Conservation (phyloP, 2,113 vertebrate genomes). For the Megatriorchis doriae region DNA sequence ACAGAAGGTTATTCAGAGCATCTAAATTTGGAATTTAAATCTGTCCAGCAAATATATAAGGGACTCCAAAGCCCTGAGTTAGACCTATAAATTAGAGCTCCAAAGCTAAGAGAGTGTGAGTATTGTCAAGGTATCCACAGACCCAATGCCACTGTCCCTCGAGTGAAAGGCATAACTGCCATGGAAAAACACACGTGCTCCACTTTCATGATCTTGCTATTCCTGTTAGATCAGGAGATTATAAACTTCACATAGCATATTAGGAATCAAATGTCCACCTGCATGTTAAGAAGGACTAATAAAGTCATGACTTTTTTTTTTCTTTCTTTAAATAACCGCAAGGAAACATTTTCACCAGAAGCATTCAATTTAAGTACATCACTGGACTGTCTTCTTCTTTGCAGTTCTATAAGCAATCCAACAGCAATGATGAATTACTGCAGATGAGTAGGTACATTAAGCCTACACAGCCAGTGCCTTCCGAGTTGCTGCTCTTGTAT, state of each 20-base stretch:
- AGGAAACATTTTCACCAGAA: not conserved
- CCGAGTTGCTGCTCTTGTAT: constrained; percentile 1
- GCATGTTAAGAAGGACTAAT: not conserved
- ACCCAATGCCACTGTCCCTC: not conserved
- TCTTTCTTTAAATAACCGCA: not conserved
- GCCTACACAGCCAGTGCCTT: not conserved
- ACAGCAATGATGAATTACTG: constrained; percentile 19
- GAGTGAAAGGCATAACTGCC: not conserved
- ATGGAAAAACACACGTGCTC: not conserved
- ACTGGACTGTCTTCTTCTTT: not conserved
- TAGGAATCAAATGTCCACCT: not conserved
- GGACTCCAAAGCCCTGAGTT: not conserved
- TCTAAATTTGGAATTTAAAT: not conserved
- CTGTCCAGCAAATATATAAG: not conserved
- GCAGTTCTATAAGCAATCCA: not conserved
- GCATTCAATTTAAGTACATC: not conserved
- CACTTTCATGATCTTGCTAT: not conserved
- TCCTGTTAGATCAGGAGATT: not conserved
- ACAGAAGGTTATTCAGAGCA: not conserved
- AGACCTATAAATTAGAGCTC: not conserved
- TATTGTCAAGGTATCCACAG: not conserved
- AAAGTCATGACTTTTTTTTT: not conserved
- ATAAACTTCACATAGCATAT: not conserved
- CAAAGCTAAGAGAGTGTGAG: not conserved
- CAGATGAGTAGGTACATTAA: constrained; percentile 17